Evolutionary conservation across 2,113 vertebrate genomes (phyloP).

Genomic region (Dendropsophus ebraccatus): DNA sequence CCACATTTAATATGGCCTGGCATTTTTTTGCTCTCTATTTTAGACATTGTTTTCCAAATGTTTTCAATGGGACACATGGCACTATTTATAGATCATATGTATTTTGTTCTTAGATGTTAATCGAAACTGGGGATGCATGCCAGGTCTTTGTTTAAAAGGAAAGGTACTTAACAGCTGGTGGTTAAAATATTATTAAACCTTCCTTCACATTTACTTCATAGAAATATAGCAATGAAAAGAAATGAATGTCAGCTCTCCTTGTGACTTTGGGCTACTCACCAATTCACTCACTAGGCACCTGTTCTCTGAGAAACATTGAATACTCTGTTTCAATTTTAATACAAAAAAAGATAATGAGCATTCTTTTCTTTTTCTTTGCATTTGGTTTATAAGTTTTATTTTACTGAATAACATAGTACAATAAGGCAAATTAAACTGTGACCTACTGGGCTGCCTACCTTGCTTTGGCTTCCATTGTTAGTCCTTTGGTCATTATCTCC

Average conservation of each 20-base stretch:
- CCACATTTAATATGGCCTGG: slow-evolving; percentile 44
- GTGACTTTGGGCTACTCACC: slow-evolving; percentile 4
- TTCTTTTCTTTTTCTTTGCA: not conserved
- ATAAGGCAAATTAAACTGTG: not conserved
- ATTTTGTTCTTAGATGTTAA: slow-evolving; percentile 59
- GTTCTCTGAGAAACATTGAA: slow-evolving; percentile 8
- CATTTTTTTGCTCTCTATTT: slow-evolving; percentile 51
- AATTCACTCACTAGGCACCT: slow-evolving; percentile 22
- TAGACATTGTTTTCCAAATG: slow-evolving; percentile 52
- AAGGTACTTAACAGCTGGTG: slow-evolving; percentile 48
- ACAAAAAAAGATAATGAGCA: slow-evolving; percentile 12
- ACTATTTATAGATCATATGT: slow-evolving; percentile 48
- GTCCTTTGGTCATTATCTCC: not conserved
- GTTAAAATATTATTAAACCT: slow-evolving; percentile 40
- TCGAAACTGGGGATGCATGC: slow-evolving; percentile 21
- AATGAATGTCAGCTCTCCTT: slow-evolving; percentile 39
- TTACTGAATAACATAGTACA: not conserved
- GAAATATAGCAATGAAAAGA: slow-evolving; percentile 22
- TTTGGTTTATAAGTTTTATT: not conserved
- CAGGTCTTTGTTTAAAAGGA: slow-evolving; percentile 32
- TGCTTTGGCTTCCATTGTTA: not conserved
- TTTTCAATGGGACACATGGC: slow-evolving; percentile 24
- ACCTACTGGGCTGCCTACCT: not conserved
- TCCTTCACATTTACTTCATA: not conserved
- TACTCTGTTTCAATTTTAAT: not conserved